These are phyloP conservation scores for Pterophyllum scalare DNA, from an alignment of 2,113 vertebrate genomes.

Conservation along the genomic window DNA sequence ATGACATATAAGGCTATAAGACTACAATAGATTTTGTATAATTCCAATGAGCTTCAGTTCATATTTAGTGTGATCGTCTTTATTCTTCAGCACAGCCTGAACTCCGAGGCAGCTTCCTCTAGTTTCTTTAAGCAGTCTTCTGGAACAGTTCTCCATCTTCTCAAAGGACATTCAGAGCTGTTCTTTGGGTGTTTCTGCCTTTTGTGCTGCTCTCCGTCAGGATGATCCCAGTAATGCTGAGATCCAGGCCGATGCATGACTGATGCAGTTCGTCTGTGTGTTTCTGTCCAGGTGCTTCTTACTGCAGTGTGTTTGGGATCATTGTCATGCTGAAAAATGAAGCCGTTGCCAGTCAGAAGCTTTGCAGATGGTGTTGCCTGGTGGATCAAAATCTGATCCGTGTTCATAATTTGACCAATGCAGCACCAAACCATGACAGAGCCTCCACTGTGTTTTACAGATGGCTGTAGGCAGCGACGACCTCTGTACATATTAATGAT, in stretches of 20 bases:
- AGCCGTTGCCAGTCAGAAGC: neutral
- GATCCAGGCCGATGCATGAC: fast-evolving
- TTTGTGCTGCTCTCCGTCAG: neutral
- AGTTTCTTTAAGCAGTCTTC: fast-evolving
- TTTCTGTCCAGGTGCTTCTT: neutral
- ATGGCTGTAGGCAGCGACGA: too few relatives aligned
- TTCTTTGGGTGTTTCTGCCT: neutral
- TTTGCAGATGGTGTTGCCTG: neutral
- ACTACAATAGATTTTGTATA: too few relatives aligned
- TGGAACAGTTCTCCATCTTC: neutral
- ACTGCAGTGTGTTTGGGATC: neutral
- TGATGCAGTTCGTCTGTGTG: neutral
- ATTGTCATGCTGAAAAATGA: neutral
- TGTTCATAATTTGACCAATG: too few relatives aligned
- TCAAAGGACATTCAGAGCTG: neutral
- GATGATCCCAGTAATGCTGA: fast-evolving
- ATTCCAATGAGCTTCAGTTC: too few relatives aligned
- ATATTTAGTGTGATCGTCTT: too few relatives aligned
- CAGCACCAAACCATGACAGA: too few relatives aligned
- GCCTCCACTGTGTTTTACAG: too few relatives aligned
- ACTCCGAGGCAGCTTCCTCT: too few relatives aligned
- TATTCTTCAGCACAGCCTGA: too few relatives aligned
- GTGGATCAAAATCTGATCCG: neutral
- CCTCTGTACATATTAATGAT: too few relatives aligned
- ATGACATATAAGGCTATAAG: neutral